These are phyloP conservation scores for Nesospiza acunhae DNA, from an alignment of 2,113 vertebrate species.

Conservation along the genomic window DNA sequence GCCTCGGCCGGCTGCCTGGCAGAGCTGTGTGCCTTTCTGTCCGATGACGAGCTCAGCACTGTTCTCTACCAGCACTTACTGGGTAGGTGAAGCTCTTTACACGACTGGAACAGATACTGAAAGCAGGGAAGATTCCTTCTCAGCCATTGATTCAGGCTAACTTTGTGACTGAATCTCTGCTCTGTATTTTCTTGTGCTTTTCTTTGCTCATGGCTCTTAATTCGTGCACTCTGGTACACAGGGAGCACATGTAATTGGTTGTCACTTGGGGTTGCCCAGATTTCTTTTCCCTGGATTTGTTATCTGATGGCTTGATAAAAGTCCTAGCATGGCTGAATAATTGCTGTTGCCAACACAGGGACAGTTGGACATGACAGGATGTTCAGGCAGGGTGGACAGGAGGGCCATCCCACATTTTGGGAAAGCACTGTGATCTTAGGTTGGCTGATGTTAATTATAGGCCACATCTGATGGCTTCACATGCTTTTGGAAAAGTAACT, in stretches of 20 bases:
- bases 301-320: background rate
- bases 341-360: background rate
- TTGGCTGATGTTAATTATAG: background rate
- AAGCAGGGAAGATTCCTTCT: background rate
- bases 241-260: background rate
- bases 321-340: background rate
- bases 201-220: background rate
- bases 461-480: background rate
- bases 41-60: conserved; percentile 87
- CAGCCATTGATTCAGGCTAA: background rate
- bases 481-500: background rate
- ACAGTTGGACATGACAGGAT: background rate
- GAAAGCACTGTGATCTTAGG: background rate
- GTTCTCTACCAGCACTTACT: conserved; percentile 89
- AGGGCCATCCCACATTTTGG: background rate
- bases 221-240: background rate
- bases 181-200: background rate
- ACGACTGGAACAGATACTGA: background rate
- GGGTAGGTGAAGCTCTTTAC: conserved; percentile 73
- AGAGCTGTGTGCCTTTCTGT: conserved; percentile 91
- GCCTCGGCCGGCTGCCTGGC: conserved; percentile 93
- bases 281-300: background rate
- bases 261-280: background rate
- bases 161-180: background rate
- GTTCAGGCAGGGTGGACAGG: background rate